These are phyloP conservation scores for Orchestia grillus DNA, from an alignment of 1,140 invertebrate genomes.

Conservation along the genomic window DNA sequence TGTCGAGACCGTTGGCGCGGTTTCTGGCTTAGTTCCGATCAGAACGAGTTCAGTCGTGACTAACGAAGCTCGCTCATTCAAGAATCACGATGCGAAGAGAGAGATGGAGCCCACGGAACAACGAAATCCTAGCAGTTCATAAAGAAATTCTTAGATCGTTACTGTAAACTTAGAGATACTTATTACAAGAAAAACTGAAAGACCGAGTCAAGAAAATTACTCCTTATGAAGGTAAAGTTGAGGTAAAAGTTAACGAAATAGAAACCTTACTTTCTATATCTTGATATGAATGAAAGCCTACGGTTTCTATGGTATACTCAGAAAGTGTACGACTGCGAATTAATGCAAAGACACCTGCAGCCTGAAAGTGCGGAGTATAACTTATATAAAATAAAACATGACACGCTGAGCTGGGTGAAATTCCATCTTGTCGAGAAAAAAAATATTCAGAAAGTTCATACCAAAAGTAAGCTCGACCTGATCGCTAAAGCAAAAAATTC, in stretches of 20 bases:
- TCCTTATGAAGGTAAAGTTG: background rate
- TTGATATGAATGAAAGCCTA: background rate
- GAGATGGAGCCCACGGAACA: background rate
- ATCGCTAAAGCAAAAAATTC: background rate
- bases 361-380: background rate
- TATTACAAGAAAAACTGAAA: background rate
- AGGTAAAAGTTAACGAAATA: background rate
- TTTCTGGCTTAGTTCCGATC: background rate
- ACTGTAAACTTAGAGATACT: background rate
- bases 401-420: background rate
- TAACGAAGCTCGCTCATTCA: background rate
- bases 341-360: background rate
- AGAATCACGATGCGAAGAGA: background rate
- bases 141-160: background rate
- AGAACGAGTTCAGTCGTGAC: background rate
- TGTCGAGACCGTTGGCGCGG: background rate
- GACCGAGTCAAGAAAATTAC: background rate
- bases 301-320: background rate
- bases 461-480: background rate
- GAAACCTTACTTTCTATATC: background rate
- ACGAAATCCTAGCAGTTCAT: background rate
- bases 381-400: background rate
- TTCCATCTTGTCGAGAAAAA: background rate
- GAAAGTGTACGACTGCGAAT: background rate
- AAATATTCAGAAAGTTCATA: background rate